Conservation (phyloP, 2,113 vertebrate species). For the Ascaphus truei region DNA sequence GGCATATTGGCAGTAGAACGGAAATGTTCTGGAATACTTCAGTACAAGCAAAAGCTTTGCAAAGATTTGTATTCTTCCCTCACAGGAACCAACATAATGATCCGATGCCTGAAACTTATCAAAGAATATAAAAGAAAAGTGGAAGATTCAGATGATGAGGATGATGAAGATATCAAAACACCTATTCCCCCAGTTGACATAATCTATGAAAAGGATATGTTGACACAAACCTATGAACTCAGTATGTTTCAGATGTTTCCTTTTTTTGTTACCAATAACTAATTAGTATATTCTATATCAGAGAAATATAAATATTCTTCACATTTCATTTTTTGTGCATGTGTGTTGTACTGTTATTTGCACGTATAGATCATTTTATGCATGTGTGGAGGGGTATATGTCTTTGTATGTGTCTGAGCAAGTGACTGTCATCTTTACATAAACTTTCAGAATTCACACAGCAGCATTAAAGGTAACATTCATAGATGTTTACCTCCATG, state of each 20-base stretch:
- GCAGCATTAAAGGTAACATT: too few species aligned
- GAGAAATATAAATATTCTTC: too few species aligned
- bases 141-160: slow-evolving; percentile 71
- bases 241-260: slow-evolving; percentile 62
- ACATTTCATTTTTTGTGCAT: too few species aligned
- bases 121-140: slow-evolving; percentile 79
- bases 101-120: slow-evolving; percentile 79
- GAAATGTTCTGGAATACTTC: too few species aligned
- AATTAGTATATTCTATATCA: too few species aligned
- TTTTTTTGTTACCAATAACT: neutral
- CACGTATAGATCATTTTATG: neutral
- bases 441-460: too few species aligned
- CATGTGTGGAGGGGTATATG: neutral
- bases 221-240: slow-evolving; percentile 86
- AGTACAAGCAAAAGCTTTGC: too few species aligned
- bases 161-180: slow-evolving; percentile 71
- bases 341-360: neutral
- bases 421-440: too few species aligned
- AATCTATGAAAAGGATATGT: slow-evolving; percentile 79
- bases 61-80: too few species aligned
- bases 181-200: slow-evolving; percentile 61
- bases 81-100: slow-evolving; percentile 76
- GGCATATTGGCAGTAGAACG: too few species aligned
- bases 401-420: neutral
- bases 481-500: too few species aligned